Evolutionary conservation across 2,113 vertebrate species (phyloP).

Genomic region (Anoura caudifer): DNA sequence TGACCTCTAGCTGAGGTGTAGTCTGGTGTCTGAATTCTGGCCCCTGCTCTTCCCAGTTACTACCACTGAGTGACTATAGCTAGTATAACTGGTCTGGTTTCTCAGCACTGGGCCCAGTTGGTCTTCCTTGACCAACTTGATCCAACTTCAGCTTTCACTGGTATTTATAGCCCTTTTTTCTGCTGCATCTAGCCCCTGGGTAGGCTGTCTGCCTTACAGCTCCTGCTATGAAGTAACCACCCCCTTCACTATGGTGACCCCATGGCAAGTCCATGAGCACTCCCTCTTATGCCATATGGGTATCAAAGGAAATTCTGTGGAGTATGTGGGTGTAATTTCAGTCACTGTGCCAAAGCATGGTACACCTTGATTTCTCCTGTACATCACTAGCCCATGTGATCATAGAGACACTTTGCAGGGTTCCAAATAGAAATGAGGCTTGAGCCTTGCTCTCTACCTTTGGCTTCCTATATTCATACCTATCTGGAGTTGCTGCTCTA

Average conservation of each 20-base stretch:
- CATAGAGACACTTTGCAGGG: background rate
- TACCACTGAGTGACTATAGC: background rate
- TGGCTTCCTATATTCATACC: background rate
- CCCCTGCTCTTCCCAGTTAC: background rate
- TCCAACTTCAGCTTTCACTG: background rate
- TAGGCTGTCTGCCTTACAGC: background rate
- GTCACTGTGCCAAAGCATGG: background rate
- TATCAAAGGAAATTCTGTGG: background rate
- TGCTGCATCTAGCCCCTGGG: background rate
- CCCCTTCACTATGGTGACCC: background rate
- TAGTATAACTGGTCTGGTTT: background rate
- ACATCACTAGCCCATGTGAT: background rate
- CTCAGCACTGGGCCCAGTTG: background rate
- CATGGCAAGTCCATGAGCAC: background rate
- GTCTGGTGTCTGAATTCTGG: background rate
- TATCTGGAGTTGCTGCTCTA: background rate
- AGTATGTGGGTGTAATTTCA: background rate
- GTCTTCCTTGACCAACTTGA: background rate
- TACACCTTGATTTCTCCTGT: background rate
- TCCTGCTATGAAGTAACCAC: background rate
- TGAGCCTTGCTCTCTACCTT: background rate
- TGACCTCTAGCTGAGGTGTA: background rate
- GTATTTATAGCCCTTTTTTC: background rate
- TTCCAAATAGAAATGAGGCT: background rate
- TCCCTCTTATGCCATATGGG: background rate